These are phyloP conservation scores for Chaenodraco wilsoni DNA, from an alignment of 2,797 vertebrate genomes.

Conservation along the genomic window DNA sequence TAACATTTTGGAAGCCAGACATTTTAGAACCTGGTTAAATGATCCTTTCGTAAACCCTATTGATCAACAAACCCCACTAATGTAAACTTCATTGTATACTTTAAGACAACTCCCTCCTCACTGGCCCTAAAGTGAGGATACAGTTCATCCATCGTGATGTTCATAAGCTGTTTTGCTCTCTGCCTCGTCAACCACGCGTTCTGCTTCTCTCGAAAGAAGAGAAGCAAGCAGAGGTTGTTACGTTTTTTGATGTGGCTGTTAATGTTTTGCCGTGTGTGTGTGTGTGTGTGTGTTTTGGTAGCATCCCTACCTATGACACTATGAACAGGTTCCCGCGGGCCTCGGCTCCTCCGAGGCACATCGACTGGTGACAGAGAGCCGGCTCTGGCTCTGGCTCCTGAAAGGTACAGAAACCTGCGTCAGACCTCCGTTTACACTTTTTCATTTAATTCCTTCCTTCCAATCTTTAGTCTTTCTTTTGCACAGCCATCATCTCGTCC, in stretches of 20 bases:
- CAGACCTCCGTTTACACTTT: background rate
- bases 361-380: slow-evolving; percentile 84
- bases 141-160: background rate
- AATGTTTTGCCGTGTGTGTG: slow-evolving; percentile 45
- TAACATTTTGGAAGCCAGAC: background rate
- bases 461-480: slow-evolving; percentile 6
- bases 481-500: slow-evolving; percentile 38
- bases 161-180: slow-evolving; percentile 60
- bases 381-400: slow-evolving; percentile 65
- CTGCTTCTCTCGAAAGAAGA: slow-evolving; percentile 34
- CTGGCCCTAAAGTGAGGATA: slow-evolving; percentile 5
- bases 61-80: background rate
- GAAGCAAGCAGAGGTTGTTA: background rate
- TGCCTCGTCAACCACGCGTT: slow-evolving; percentile 17
- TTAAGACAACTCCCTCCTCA: background rate
- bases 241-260: slow-evolving; percentile 23
- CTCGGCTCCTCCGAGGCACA: slow-evolving; percentile 83
- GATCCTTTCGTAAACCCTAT: background rate
- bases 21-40: background rate
- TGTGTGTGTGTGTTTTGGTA: slow-evolving; percentile 58
- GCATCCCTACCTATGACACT: slow-evolving; percentile 83
- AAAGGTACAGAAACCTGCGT: slow-evolving; percentile 77
- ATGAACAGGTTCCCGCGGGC: slow-evolving; percentile 86
- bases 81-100: background rate
- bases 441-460: slow-evolving; percentile 18